Evolutionary conservation across 2,113 vertebrate species (phyloP).

Genomic region (Grammomys dolichurus): DNA sequence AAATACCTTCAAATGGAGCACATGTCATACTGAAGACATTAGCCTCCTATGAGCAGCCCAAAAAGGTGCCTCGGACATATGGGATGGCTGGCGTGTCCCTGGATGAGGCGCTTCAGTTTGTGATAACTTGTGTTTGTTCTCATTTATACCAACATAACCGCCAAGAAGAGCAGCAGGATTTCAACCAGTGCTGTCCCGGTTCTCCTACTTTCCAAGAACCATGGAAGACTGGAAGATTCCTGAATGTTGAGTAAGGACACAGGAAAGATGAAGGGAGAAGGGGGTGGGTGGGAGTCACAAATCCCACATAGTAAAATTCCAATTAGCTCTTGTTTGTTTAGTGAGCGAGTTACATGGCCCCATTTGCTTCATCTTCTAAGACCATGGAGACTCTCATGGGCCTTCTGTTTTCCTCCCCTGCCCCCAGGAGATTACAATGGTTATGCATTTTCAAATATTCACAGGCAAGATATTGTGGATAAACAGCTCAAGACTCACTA

Average conservation of each 20-base stretch:
- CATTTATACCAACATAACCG: conserved; percentile 36
- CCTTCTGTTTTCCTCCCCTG: neutral
- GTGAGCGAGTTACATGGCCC: fast-evolving
- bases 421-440: conserved; percentile 14
- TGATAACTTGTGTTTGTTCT: conserved; percentile 49
- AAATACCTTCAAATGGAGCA: conserved; percentile 71
- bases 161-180: conserved; percentile 26
- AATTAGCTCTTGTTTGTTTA: neutral
- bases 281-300: neutral
- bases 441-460: conserved; percentile 66
- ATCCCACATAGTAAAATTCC: neutral
- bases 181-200: neutral
- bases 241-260: neutral
- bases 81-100: neutral
- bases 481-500: conserved; percentile 68
- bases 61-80: neutral
- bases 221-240: neutral
- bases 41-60: conserved; percentile 48
- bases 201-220: conserved; percentile 20
- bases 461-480: conserved; percentile 59
- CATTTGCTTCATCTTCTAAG: neutral
- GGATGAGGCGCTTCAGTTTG: neutral
- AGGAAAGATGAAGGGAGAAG: neutral
- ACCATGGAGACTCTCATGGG: neutral
- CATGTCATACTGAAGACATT: conserved; percentile 11